phyloP scores from a whole-genome alignment of 2,113 vertebrate genomes.

The Embiotoca jacksoni region DNA sequence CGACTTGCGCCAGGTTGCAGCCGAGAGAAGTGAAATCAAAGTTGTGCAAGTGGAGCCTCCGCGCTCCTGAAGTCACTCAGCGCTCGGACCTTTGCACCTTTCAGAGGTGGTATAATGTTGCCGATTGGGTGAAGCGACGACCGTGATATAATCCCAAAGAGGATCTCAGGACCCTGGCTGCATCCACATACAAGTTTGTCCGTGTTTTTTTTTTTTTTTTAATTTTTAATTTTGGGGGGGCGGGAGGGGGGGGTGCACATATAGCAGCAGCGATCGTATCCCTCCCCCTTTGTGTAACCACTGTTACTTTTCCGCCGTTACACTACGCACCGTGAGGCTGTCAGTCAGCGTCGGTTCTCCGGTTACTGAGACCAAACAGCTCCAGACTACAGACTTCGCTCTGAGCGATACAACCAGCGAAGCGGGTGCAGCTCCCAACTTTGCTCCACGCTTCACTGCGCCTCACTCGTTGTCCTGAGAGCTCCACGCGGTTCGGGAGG shows the following conservation, averaged over 20 bases:
- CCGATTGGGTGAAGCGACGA: too few relatives aligned
- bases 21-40: constrained; percentile 6
- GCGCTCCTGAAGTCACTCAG: constrained; percentile 25
- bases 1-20: not conserved
- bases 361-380: constrained; percentile 52
- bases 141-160: too few relatives aligned
- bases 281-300: constrained; percentile 46
- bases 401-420: not conserved
- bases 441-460: not conserved
- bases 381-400: not conserved
- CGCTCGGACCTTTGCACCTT: constrained; percentile 64
- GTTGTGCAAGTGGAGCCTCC: constrained; percentile 23
- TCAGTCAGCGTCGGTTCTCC: constrained; percentile 39
- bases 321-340: constrained; percentile 49
- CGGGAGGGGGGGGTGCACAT: constrained; percentile 39
- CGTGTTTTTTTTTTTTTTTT: not conserved
- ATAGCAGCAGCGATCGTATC: constrained; percentile 1
- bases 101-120: not conserved
- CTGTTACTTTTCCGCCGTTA: constrained; percentile 11
- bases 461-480: not conserved
- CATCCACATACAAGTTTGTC: not conserved
- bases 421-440: not conserved
- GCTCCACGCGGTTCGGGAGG: constrained; percentile 50
- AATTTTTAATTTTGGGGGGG: too few relatives aligned
- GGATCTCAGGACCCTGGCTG: not conserved